These are phyloP conservation scores for Trididemnum nubilum DNA, from an alignment of 23 tunicate genomes.

Conservation along the genomic window DNA sequence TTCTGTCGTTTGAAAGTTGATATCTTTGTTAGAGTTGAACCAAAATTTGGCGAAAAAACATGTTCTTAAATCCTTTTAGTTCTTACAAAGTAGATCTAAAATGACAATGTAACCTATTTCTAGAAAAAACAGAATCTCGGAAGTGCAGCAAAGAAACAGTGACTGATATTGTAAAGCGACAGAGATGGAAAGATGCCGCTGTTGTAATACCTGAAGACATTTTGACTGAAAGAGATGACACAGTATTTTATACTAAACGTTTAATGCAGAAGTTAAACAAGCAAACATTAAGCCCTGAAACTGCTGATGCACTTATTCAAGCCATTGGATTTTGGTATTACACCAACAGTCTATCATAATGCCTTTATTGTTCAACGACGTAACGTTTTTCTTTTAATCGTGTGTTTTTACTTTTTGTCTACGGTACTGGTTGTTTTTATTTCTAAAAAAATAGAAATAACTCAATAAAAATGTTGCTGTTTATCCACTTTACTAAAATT, in stretches of 20 bases:
- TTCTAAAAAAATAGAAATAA: too few relatives aligned
- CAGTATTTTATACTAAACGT: constrained; percentile 10
- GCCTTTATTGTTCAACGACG: too few relatives aligned
- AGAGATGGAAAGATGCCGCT: background rate
- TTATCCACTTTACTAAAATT: too few relatives aligned
- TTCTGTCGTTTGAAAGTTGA: too few relatives aligned
- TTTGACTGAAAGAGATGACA: background rate
- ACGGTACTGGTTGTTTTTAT: too few relatives aligned
- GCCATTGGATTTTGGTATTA: constrained; percentile 34
- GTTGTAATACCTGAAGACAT: background rate
- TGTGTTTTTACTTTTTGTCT: background rate
- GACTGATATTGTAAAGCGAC: background rate
- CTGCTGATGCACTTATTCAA: constrained; percentile 18
- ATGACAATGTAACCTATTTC: too few relatives aligned
- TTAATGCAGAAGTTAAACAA: background rate
- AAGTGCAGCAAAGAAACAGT: constrained; percentile 23
- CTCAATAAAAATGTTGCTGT: too few relatives aligned
- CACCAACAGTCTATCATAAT: too few relatives aligned
- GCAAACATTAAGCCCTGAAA: constrained; percentile 3
- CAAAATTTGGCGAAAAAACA: too few relatives aligned
- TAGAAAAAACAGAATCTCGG: constrained; percentile 26
- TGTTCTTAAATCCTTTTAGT: too few relatives aligned
- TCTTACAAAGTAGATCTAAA: too few relatives aligned
- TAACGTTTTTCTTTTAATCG: background rate
- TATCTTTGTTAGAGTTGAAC: too few relatives aligned